Evolutionary conservation across 2,888 invertebrate genomes (phyloP).

Genomic region (Dynastes tityus): DNA sequence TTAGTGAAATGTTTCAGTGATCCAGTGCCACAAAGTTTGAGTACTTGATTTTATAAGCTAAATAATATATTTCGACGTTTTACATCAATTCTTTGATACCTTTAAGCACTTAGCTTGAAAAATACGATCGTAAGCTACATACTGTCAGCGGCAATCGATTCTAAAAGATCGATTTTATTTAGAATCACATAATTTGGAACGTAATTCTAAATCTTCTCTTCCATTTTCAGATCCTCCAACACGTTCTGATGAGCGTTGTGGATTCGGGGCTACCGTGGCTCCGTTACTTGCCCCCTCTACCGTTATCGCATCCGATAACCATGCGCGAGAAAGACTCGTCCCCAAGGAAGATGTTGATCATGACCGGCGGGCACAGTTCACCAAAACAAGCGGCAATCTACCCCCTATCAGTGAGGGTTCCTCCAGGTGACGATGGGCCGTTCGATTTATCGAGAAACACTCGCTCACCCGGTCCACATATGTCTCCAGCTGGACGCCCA

Average conservation of each 20-base stretch:
- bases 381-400: constrained; percentile 85
- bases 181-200: no score
- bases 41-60: no score
- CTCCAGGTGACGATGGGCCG: constrained; percentile 75
- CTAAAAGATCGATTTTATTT: no score
- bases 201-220: constrained; percentile 47
- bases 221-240: constrained; percentile 57
- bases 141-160: no score
- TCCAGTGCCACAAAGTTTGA: no score
- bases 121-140: no score
- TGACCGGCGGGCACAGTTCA: constrained; percentile 75
- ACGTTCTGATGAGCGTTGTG: constrained; percentile 81
- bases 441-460: constrained; percentile 78
- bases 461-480: constrained; percentile 72
- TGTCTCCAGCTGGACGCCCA: constrained; percentile 75
- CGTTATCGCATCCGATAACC: constrained; percentile 71
- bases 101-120: no score
- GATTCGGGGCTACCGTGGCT: constrained; percentile 77
- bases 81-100: no score
- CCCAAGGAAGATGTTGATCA: constrained; percentile 87
- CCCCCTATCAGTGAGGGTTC: constrained; percentile 77
- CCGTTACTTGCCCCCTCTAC: constrained; percentile 71
- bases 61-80: no score
- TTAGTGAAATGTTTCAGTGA: no score
- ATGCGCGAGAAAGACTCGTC: constrained; percentile 95